Evolutionary conservation across 2,888 invertebrate genomes (phyloP), one percentile per base, ranked within the genome.

Genomic region (Caenorhabditis japonica): DNA sequence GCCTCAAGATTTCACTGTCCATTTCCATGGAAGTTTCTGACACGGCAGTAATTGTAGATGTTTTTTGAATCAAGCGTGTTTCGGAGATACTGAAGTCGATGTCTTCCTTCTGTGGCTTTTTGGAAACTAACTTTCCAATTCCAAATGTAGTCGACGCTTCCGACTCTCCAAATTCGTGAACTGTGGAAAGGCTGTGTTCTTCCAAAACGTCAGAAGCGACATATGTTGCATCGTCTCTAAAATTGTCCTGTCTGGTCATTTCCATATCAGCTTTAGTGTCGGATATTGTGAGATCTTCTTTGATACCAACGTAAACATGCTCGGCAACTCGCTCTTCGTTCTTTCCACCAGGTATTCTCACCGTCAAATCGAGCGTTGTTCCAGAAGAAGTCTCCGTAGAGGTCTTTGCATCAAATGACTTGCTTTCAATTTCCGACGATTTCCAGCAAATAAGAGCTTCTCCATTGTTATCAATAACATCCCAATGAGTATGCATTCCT

Each of bases 91-190:
- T 70, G 15, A 55, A 41, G n/a, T 56, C 51, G n/a, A 51, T 56
- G 61, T 80, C 79, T 41, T 62, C 77, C 8, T 51, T 49, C 39
- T 79, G 56, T 2, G 60, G 36, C 23, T 52, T 44, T 27, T 59
- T 62, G n/a, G 59, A 19, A 3, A 70, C 44, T 17, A 75, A 66
- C 30, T 68, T 73, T 21, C 70, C 72, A 13, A 75, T 44, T 51
- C 73, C 77, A 19, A 61, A 60, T 10, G 53, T 62, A 0, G 53
- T 58, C 2, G 55, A 49, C 5, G 64, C 52, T 56, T 75, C 64
- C 0, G 68, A 72, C 51, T 76, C 77, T 15, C 74, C 71, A 43
- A 75, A 80, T 34, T 79, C 79, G 21, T 72, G 74, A 25, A 75
- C 61, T 21, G 62, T 72, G 0, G 66, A 59, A 0, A 66, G 49